A percentile compares a stretch with the other conserved stretches of the same genome.
phyloP scores from a whole-genome alignment of 1,140 invertebrate genomes.

The Rhagoletis zephyria region DNA sequence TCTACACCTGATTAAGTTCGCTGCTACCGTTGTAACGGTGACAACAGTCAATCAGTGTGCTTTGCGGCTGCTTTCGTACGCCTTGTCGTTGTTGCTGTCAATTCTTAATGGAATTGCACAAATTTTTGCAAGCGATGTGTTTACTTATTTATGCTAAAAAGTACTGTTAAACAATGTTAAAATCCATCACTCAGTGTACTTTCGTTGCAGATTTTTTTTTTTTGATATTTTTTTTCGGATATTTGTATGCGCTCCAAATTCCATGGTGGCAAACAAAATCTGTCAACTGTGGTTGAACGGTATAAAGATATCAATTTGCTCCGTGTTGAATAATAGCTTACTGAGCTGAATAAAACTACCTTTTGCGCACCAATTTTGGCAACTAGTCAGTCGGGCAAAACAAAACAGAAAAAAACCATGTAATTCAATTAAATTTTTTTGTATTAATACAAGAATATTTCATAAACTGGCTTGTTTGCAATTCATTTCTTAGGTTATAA shows the following conservation, averaged over 20 bases:
- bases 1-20: background rate
- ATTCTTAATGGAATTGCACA: background rate
- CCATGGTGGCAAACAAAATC: background rate
- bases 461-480: too few species aligned
- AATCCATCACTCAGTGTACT: background rate
- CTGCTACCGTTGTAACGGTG: conserved; percentile 6
- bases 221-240: background rate
- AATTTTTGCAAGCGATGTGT: background rate
- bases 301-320: background rate
- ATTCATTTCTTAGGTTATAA: too few species aligned
- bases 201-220: too few species aligned
- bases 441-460: too few species aligned
- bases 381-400: too few species aligned
- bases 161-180: background rate
- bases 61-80: background rate
- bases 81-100: background rate
- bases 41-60: conserved; percentile 31
- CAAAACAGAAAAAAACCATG: too few species aligned
- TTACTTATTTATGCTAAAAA: background rate
- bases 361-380: too few species aligned
- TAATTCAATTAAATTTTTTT: too few species aligned
- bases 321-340: too few species aligned
- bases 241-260: background rate
- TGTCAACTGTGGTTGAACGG: background rate
- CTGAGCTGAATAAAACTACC: too few species aligned